These are phyloP conservation scores for Orthonyx spaldingii DNA, from an alignment of 2,113 vertebrate genomes.

Conservation along the genomic window DNA sequence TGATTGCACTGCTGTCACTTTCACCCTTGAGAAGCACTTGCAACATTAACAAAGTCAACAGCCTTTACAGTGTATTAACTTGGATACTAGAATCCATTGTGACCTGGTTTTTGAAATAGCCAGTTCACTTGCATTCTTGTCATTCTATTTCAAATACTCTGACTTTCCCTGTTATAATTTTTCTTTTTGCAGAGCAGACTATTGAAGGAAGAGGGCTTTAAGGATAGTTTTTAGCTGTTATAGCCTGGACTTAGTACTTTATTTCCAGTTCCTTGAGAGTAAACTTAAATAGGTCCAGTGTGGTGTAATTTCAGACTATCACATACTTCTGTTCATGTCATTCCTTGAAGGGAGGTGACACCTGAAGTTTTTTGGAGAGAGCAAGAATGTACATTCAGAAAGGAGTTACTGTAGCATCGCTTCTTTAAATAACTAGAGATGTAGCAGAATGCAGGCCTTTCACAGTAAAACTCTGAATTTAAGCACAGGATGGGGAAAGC, in stretches of 20 bases:
- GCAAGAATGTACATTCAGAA: background rate
- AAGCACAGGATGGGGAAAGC: background rate
- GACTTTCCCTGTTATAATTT: background rate
- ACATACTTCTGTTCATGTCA: background rate
- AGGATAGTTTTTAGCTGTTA: background rate
- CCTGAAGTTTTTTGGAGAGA: background rate
- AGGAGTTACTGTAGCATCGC: background rate
- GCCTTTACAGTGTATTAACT: background rate
- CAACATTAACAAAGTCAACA: background rate
- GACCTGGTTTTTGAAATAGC: background rate
- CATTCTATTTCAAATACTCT: background rate
- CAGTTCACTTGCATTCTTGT: background rate
- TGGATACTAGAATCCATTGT: background rate
- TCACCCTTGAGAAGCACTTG: background rate
- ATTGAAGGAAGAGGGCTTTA: background rate
- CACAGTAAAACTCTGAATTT: background rate
- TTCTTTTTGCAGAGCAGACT: background rate
- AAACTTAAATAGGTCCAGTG: background rate
- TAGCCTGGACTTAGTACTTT: background rate
- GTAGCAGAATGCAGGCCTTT: background rate
- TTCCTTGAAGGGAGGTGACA: background rate
- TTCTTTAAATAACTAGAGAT: background rate
- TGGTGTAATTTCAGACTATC: background rate
- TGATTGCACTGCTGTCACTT: background rate
- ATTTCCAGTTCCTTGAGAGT: background rate